Evolutionary conservation across 2,113 vertebrate species (phyloP).

Genomic region (Synchiropus splendidus): DNA sequence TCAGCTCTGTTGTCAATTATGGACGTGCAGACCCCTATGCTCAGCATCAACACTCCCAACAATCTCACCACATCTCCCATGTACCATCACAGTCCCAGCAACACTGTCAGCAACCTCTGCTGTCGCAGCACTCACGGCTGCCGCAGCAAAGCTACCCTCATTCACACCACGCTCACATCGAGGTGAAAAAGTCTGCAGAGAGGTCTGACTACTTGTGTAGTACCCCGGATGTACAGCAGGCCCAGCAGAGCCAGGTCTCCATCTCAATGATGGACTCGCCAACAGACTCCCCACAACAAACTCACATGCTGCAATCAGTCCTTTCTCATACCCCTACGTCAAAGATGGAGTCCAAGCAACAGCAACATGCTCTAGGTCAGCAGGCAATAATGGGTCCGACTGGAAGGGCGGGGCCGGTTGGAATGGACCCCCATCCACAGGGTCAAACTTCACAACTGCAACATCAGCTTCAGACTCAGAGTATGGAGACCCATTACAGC

Average conservation of each 20-base stretch:
- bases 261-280: slow-evolving; percentile 67
- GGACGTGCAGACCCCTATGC: slow-evolving; percentile 59
- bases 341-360: slow-evolving; percentile 62
- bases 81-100: slow-evolving; percentile 28
- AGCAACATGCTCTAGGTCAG: slow-evolving; percentile 56
- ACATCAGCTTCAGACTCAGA: slow-evolving; percentile 69
- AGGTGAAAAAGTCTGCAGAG: slow-evolving; percentile 64
- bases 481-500: slow-evolving; percentile 69
- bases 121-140: slow-evolving; percentile 8
- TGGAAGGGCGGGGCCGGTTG: slow-evolving; percentile 31
- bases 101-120: slow-evolving; percentile 38
- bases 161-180: slow-evolving; percentile 55
- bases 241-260: slow-evolving; percentile 53
- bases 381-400: slow-evolving; percentile 57
- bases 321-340: slow-evolving; percentile 70
- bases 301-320: slow-evolving; percentile 74
- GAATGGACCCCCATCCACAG: slow-evolving; percentile 47
- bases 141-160: slow-evolving; percentile 44
- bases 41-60: slow-evolving; percentile 45
- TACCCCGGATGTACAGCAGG: slow-evolving; percentile 53
- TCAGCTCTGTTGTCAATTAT: slow-evolving; percentile 77
- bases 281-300: slow-evolving; percentile 55
- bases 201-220: slow-evolving; percentile 64
- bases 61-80: slow-evolving; percentile 27
- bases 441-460: slow-evolving; percentile 69